phyloP scores from a whole-genome alignment of 2,888 invertebrate species.

The Hololepta plana region DNA sequence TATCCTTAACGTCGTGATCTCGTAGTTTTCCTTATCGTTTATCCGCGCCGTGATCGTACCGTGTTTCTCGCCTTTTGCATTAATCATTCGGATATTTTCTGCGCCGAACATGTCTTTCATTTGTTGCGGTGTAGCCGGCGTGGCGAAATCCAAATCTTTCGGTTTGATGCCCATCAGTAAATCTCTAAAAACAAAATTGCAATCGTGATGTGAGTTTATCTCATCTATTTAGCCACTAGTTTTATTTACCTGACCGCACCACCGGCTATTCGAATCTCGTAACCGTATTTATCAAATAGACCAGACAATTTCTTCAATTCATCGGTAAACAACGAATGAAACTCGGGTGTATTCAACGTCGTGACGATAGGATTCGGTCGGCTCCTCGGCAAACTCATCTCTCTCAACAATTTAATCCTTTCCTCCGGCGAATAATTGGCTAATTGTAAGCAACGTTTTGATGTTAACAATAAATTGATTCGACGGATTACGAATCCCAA shows the following conservation, averaged over 20 bases:
- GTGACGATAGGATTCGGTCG: conserved; percentile 47
- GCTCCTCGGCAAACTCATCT: conserved; percentile 22
- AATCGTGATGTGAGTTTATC: no score
- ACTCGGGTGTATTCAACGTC: conserved; percentile 55
- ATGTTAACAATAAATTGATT: no score
- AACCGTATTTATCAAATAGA: conserved; percentile 62
- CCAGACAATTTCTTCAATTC: conserved; percentile 53
- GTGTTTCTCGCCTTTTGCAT: conserved; percentile 81
- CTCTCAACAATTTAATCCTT: no score
- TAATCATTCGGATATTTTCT: conserved; percentile 80
- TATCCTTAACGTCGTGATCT: conserved; percentile 83
- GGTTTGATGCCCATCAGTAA: conserved; percentile 60
- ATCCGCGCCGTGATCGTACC: conserved; percentile 93
- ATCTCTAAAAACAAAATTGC: conserved; percentile 34
- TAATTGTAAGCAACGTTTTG: no score
- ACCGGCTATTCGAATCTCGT: conserved; percentile 87
- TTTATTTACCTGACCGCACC: conserved; percentile 90
- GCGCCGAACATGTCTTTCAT: conserved; percentile 86
- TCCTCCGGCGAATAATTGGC: no score
- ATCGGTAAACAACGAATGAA: conserved; percentile 61
- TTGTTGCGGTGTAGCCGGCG: conserved; percentile 86
- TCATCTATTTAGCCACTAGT: no score
- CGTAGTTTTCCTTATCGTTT: conserved; percentile 86
- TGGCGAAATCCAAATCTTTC: conserved; percentile 94
- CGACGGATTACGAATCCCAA: no score